Base-by-base conservation (phyloP, 2,888 invertebrate species). In the Endotricha flammealis region DNA sequence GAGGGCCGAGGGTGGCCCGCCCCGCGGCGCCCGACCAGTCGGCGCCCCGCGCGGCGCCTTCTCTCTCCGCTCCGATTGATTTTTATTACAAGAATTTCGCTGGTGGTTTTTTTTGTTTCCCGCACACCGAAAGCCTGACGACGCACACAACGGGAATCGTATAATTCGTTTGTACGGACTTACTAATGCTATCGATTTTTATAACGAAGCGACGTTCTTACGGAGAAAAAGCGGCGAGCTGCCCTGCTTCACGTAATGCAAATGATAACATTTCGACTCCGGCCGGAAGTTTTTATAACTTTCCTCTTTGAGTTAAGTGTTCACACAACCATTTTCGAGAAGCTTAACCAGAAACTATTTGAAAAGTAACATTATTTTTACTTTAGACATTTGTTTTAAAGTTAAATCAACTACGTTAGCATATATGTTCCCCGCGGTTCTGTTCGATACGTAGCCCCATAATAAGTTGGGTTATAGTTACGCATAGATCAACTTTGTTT, bases 21-120 rank as follows among this genome's bases (percentile, higher is more conserved):
- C 33, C 50, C 32, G 20, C 48, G 61, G 57, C 70, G 58, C 73
- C 73, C 85, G 77, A 64, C 78, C 76, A 66, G 78, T 68, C 79
- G 78, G 78, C 79, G 76, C 81, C 79, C 76, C 77, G 67, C 77
- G 57, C 76, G 81, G 75, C 75, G 81, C 81, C 80, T 78, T 77
- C 80, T 78, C 77, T 76, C 83, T 81, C 77, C 77, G 78, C 85
- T 81, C 79, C 88, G 86, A 87, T 87, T 87, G 86, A 87, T 86
- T 87, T 87, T 87, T 86, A 87, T 87, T 87, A 86, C 85, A 85
- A 85, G 86, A 83, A 86, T 85, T 83, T 82, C 70, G 76, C 75
- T 81, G 73, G 75, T 70, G 78, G 76, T 73, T 80, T 82, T 82
- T 76, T 85, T 80, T 79, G 75, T 79, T 82, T 75, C 69, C 64